These are phyloP conservation scores for Dynastes tityus DNA, from an alignment of 2,888 invertebrate genomes.

Conservation along the genomic window DNA sequence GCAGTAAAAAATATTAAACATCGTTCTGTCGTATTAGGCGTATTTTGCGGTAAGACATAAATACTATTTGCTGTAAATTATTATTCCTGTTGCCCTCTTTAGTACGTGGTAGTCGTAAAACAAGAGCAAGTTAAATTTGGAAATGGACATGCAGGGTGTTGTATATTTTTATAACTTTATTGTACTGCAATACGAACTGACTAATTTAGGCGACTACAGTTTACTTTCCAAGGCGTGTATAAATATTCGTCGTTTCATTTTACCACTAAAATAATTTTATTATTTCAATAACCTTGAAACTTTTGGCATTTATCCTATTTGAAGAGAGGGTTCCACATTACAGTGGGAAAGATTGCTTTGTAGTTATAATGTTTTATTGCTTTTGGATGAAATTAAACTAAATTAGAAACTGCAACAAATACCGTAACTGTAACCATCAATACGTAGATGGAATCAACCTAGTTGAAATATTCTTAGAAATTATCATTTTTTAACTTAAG, in stretches of 20 bases:
- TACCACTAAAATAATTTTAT: slow-evolving; percentile 6
- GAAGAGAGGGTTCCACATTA: too few relatives aligned
- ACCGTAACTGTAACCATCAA: too few relatives aligned
- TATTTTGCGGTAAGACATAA: background rate
- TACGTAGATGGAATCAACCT: too few relatives aligned
- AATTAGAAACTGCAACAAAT: too few relatives aligned
- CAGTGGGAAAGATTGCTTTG: too few relatives aligned
- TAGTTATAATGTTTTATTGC: too few relatives aligned
- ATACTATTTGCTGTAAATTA: slow-evolving; percentile 13
- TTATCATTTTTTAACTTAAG: too few relatives aligned
- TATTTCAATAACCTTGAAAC: background rate
- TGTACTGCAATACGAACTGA: background rate
- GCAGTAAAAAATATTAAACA: too few relatives aligned
- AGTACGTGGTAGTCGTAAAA: background rate
- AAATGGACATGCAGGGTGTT: slow-evolving; percentile 11
- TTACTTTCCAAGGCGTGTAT: background rate
- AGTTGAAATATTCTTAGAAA: too few relatives aligned
- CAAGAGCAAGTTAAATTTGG: slow-evolving; percentile 14
- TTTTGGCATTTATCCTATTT: background rate
- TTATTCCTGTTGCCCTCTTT: slow-evolving; percentile 7
- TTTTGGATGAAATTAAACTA: too few relatives aligned
- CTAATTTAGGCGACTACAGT: background rate
- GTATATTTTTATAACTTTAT: slow-evolving; percentile 27
- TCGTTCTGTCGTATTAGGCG: background rate
- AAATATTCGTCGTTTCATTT: background rate